Evolutionary conservation across 2,113 vertebrate species (phyloP).

Genomic region (Gasterosteus aculeatus): DNA sequence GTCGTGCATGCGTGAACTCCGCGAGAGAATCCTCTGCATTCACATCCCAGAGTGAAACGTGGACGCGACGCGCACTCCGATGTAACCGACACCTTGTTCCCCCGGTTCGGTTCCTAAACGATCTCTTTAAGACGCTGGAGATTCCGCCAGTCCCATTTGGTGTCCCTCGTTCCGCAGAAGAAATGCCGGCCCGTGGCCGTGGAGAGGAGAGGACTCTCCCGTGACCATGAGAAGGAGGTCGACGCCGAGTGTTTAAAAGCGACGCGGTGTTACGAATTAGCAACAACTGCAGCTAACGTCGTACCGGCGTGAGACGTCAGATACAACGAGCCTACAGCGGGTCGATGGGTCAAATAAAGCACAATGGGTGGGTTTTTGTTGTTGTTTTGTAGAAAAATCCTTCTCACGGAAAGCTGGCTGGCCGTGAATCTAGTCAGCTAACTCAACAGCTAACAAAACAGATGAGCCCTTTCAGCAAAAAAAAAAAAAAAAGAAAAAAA

Average conservation of each 20-base stretch:
- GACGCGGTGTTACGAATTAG: slow-evolving; percentile 52
- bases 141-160: slow-evolving; percentile 71
- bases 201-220: slow-evolving; percentile 61
- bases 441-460: slow-evolving; percentile 69
- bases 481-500: slow-evolving; percentile 18
- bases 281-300: slow-evolving; percentile 46
- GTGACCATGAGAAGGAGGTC: slow-evolving; percentile 66
- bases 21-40: slow-evolving; percentile 45
- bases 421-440: slow-evolving; percentile 55
- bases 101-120: slow-evolving; percentile 54
- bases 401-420: slow-evolving; percentile 37
- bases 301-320: background rate
- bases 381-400: background rate
- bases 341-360: slow-evolving; percentile 2
- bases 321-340: background rate
- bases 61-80: slow-evolving; percentile 60
- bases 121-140: slow-evolving; percentile 65
- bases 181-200: slow-evolving; percentile 55
- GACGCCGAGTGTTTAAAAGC: slow-evolving; percentile 30
- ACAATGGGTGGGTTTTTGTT: background rate
- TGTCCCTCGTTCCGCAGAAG: slow-evolving; percentile 55
- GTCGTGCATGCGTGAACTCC: slow-evolving; percentile 51
- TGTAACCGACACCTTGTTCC: slow-evolving; percentile 56
- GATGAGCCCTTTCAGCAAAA: slow-evolving; percentile 67
- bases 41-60: slow-evolving; percentile 57